phyloP scores from a whole-genome alignment of 2,888 invertebrate genomes.

The Metalampra italica region DNA sequence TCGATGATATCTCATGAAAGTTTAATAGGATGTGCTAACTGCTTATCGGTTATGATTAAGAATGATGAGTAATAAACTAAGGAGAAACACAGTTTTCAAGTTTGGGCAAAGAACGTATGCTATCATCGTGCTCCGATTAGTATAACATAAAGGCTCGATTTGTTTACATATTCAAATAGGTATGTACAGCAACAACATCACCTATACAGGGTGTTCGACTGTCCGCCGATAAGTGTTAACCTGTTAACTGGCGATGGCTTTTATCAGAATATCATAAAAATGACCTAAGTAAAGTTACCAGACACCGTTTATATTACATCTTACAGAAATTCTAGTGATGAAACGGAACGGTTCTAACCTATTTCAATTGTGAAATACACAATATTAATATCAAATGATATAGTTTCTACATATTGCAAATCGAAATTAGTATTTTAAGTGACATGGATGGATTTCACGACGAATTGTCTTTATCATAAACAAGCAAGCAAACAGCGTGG shows the following conservation, averaged over 20 bases:
- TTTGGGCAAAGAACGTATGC: neutral
- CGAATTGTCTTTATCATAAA: constrained; percentile 36
- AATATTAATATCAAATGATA: neutral
- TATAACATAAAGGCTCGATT: constrained; percentile 50
- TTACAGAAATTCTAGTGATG: constrained; percentile 41
- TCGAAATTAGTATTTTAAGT: constrained; percentile 30
- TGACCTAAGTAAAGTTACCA: no score
- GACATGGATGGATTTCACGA: constrained; percentile 51
- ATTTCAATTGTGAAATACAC: constrained; percentile 26
- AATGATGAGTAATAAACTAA: neutral
- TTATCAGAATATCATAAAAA: no score
- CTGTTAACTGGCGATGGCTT: no score
- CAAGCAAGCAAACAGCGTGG: constrained; percentile 54
- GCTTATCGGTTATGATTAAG: neutral
- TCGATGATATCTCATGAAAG: constrained; percentile 27
- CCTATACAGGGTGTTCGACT: no score
- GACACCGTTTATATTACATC: no score
- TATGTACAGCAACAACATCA: no score
- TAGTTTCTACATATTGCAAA: neutral
- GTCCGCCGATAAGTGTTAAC: no score
- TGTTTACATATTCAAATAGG: constrained; percentile 29
- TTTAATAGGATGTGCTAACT: constrained; percentile 37
- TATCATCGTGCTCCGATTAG: constrained; percentile 23
- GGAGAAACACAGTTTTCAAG: neutral
- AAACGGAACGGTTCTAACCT: constrained; percentile 41